Base-by-base conservation (phyloP, 2,113 vertebrate genomes). In the Scartelaos histophorus region DNA sequence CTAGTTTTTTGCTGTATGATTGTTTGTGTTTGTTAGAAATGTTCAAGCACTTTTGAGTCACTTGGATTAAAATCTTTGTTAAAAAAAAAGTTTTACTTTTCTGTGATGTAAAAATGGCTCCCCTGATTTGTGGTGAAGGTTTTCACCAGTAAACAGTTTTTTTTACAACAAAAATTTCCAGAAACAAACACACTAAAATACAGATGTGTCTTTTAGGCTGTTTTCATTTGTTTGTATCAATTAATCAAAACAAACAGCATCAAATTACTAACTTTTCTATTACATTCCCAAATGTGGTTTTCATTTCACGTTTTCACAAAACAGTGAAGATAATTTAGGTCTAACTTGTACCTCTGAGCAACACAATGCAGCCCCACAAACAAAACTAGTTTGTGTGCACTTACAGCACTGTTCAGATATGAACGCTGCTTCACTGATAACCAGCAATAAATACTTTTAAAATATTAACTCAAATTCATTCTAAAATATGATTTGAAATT, bases 11-110 rank as follows among this genome's bases (percentile, higher is more conserved):
- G 51, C 79, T 69, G 68, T 71, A 43, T 60, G 64, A 75, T 68
- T 84, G 75, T 76, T 71, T 69, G 34, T 71, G 66, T 79, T 76
- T 81, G 67, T 74, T 21, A 70, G 51, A 71, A 80, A 57, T 77
- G 71, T 82, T 85, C 70, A 77, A 86, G 88, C 86, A 89, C 86
- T 85, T 84, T 85, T 43, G 71, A 67, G 67, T 80, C 54, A 34
- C 53, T 58, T 46, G 29, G 34, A 84, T 82, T 83, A 81, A 88
- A 88, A 74, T 54, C n/a, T 88, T 90, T 87, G 22, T 81, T 69
- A 29, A 78, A 66, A 22, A 1, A 78, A 70, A 24, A 24, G 17
- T 53, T 19, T 51, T 1, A 17, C n/a, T 54, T 53, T 21, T 10
- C 2, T 54, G 38, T 43, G 38, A 43, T 10, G 38, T 43, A 43